Percentiles rank a stretch among this genome's conserved stretches.
Evolutionary conservation across 2,797 vertebrate species (phyloP).

Genomic region (Columba guinea): DNA sequence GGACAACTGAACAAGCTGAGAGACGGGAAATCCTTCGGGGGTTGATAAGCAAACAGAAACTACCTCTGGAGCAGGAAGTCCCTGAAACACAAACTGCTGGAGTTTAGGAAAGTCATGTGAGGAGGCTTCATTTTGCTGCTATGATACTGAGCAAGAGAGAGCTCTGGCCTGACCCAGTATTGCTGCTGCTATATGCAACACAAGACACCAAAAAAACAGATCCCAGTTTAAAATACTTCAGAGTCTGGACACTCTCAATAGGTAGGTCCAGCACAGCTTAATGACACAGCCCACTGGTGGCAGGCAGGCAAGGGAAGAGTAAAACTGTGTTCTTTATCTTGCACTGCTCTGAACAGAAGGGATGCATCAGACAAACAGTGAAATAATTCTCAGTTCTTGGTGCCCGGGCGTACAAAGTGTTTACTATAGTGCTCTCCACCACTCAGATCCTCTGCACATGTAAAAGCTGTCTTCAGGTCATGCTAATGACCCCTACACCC

Average conservation of each 20-base stretch:
- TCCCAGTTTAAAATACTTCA: background rate
- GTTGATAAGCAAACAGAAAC: constrained; percentile 26
- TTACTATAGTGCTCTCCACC: background rate
- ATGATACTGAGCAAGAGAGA: background rate
- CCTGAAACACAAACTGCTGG: constrained; percentile 23
- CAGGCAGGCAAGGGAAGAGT: background rate
- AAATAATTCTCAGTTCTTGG: background rate
- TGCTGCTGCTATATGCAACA: background rate
- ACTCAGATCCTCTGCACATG: background rate
- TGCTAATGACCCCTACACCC: background rate
- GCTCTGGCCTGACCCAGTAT: background rate
- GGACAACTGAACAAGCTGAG: constrained; percentile 36
- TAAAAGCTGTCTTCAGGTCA: background rate
- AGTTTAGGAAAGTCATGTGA: background rate
- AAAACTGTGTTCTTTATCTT: background rate
- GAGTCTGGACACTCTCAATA: background rate
- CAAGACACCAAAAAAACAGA: background rate
- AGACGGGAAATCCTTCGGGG: constrained; percentile 22
- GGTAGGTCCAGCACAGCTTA: background rate
- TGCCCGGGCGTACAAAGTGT: background rate
- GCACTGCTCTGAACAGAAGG: background rate
- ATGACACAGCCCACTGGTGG: background rate
- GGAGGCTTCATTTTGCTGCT: background rate
- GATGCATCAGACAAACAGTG: background rate
- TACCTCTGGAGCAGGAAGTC: constrained; percentile 39